These are phyloP conservation scores for Lasioglossum vierecki DNA, from an alignment of 2,888 invertebrate species.

Conservation along the genomic window DNA sequence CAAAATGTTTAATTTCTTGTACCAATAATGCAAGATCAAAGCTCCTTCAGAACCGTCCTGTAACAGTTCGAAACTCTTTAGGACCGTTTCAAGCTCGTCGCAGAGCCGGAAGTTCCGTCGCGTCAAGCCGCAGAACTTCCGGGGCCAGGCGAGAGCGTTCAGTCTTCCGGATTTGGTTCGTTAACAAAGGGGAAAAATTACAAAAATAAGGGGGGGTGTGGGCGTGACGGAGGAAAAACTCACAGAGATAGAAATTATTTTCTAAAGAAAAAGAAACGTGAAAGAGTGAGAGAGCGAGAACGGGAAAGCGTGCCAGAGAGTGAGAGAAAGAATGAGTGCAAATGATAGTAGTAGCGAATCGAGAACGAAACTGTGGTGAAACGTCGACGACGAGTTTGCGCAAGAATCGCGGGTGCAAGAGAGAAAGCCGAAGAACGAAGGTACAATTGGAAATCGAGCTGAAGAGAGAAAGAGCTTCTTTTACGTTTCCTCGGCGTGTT, in stretches of 20 bases:
- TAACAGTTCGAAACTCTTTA: background rate
- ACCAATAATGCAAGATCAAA: background rate
- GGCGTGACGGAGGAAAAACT: background rate
- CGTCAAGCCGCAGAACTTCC: background rate
- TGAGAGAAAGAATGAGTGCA: background rate
- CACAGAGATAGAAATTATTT: constrained; percentile 60
- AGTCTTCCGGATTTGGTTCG: constrained; percentile 22
- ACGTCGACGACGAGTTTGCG: constrained; percentile 39
- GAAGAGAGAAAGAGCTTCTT: background rate
- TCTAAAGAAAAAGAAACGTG: constrained; percentile 46
- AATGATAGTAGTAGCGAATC: constrained; percentile 15
- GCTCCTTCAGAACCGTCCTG: background rate
- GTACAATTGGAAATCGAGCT: background rate
- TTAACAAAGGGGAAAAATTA: background rate
- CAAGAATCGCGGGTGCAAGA: constrained; percentile 39
- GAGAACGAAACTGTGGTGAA: background rate
- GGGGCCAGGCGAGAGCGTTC: background rate
- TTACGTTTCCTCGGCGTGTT: constrained; percentile 27
- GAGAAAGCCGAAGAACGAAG: background rate
- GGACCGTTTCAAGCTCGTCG: background rate
- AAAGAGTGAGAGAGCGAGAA: constrained; percentile 11
- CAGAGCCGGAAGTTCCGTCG: background rate
- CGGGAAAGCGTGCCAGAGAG: constrained; percentile 16
- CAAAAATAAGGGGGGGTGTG: background rate
- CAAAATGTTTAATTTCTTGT: background rate